Percentiles rank a stretch among this genome's conserved stretches.
Conservation (phyloP, 2,113 vertebrate species). For the Hydrochoerus hydrochaeris region DNA sequence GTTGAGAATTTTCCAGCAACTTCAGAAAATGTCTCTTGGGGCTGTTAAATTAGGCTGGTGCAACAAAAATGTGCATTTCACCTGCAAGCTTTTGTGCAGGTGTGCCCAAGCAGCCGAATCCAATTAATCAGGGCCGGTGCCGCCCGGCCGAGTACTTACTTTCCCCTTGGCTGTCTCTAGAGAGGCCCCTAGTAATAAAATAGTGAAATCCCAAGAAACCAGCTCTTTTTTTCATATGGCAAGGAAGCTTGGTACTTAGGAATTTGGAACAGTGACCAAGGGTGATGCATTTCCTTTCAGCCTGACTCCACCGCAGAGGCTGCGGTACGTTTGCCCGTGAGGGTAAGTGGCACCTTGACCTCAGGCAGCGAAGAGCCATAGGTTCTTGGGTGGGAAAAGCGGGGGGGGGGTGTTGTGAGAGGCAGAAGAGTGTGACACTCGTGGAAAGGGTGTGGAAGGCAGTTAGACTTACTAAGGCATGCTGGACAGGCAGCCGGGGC, state of each 20-base stretch:
- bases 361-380: background rate
- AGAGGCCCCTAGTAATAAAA: slow-evolving; percentile 37
- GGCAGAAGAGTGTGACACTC: background rate
- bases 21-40: background rate
- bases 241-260: background rate
- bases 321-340: background rate
- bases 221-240: background rate
- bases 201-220: background rate
- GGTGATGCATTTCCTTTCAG: background rate
- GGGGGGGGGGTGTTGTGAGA: background rate
- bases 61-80: slow-evolving; percentile 53
- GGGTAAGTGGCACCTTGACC: background rate
- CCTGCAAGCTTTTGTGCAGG: slow-evolving; percentile 26
- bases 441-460: background rate
- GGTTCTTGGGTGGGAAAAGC: background rate
- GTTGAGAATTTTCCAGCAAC: fast-evolving
- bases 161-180: slow-evolving; percentile 31
- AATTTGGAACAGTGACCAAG: slow-evolving; percentile 5
- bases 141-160: background rate
- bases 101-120: slow-evolving; percentile 18
- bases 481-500: background rate
- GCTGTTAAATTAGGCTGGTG: slow-evolving; percentile 46
- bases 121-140: slow-evolving; percentile 27
- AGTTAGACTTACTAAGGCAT: background rate
- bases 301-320: background rate